Percentiles rank a stretch among this genome's conserved stretches.
Conservation (phyloP, 2,797 vertebrate genomes). For the Eremophila alpestris region DNA sequence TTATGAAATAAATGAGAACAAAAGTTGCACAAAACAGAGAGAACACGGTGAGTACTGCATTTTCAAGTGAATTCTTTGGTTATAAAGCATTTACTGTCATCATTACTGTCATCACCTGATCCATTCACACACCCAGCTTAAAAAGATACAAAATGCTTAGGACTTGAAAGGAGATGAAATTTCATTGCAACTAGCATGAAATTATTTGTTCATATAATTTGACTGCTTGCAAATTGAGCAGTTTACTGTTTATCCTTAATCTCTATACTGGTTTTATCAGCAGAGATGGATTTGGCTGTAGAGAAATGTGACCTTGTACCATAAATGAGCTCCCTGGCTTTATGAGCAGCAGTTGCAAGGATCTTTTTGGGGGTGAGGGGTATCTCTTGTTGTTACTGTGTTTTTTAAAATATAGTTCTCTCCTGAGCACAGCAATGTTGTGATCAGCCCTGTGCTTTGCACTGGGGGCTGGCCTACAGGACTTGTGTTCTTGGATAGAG, state of each 20-base stretch:
- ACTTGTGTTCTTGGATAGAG: neutral
- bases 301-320: neutral
- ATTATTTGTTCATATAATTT: neutral
- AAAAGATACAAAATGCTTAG: neutral
- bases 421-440: neutral
- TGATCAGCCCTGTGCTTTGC: neutral
- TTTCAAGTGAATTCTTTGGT: neutral
- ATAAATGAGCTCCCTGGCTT: neutral
- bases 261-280: neutral
- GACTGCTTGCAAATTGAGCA: constrained; percentile 5
- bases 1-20: neutral
- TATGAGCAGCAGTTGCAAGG: neutral
- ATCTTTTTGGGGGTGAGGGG: fast-evolving
- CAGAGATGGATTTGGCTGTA: neutral
- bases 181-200: neutral
- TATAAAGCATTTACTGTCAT: neutral
- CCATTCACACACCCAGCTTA: neutral
- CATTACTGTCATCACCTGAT: neutral
- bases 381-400: neutral
- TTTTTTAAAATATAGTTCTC: neutral
- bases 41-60: neutral
- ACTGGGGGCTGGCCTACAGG: neutral
- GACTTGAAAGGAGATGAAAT: neutral
- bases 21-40: neutral
- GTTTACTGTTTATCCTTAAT: neutral